phyloP scores from a whole-genome alignment of 2,113 vertebrate genomes.

The Limanda limanda region DNA sequence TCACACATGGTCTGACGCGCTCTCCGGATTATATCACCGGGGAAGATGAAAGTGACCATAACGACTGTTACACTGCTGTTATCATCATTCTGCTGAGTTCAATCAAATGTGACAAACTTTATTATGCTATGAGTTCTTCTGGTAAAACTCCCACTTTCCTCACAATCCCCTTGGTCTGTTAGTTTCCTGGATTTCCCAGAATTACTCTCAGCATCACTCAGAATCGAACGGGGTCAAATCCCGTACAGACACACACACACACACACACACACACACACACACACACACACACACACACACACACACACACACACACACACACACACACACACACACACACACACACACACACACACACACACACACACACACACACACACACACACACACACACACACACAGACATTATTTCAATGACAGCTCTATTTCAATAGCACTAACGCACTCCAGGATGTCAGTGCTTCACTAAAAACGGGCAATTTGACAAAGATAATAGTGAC shows the following conservation, averaged over 20 bases:
- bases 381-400: neutral
- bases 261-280: neutral
- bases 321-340: neutral
- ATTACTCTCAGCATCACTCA: neutral
- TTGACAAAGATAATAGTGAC: constrained; percentile 16
- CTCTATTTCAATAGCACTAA: constrained; percentile 2
- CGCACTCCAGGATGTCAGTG: constrained; percentile 11
- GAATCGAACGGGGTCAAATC: constrained; percentile 1
- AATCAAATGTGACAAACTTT: neutral
- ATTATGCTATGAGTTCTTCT: neutral
- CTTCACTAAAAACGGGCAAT: constrained; percentile 1
- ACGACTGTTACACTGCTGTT: neutral
- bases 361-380: neutral
- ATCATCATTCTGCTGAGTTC: constrained; percentile 3
- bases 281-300: neutral
- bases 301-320: neutral
- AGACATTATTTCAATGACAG: neutral
- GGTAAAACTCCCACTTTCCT: neutral
- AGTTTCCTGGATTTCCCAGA: neutral
- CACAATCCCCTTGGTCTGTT: neutral
- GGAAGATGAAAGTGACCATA: neutral
- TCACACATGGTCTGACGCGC: constrained; percentile 2
- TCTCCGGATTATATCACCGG: constrained; percentile 1
- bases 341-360: neutral
- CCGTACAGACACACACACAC: neutral